phyloP scores from a whole-genome alignment of 64 coral and sea anemone genomes.

The Montipora cactus region DNA sequence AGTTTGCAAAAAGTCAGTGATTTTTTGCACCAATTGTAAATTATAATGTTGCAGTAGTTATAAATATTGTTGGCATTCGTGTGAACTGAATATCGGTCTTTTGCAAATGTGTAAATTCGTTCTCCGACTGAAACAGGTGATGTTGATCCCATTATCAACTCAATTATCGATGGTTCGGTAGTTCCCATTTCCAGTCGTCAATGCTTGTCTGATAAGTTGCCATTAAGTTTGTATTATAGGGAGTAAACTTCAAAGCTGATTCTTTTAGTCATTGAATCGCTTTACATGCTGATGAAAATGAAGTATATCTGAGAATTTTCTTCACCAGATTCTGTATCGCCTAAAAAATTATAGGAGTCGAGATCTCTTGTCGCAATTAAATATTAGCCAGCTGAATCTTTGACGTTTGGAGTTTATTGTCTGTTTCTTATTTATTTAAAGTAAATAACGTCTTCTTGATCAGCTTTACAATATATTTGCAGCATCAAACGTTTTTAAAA shows the following conservation, averaged over 20 bases:
- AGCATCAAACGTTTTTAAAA: background rate
- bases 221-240: too few relatives aligned
- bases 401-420: slow-evolving; percentile 17
- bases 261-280: background rate
- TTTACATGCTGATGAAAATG: too few relatives aligned
- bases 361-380: background rate
- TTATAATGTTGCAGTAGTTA: background rate
- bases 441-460: background rate
- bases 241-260: background rate
- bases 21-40: background rate
- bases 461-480: background rate
- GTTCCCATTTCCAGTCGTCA: too few relatives aligned
- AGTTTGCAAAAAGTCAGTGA: background rate
- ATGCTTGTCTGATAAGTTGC: too few relatives aligned
- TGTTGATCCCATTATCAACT: background rate
- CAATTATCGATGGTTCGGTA: too few relatives aligned
- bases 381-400: background rate
- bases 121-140: background rate
- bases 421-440: background rate
- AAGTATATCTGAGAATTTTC: background rate
- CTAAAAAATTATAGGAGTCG: background rate
- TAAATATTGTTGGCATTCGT: background rate
- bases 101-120: background rate
- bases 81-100: background rate
- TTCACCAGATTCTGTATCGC: background rate